These are phyloP conservation scores for Spondyliosoma cantharus DNA, from an alignment of 2,797 vertebrate genomes.

Conservation along the genomic window DNA sequence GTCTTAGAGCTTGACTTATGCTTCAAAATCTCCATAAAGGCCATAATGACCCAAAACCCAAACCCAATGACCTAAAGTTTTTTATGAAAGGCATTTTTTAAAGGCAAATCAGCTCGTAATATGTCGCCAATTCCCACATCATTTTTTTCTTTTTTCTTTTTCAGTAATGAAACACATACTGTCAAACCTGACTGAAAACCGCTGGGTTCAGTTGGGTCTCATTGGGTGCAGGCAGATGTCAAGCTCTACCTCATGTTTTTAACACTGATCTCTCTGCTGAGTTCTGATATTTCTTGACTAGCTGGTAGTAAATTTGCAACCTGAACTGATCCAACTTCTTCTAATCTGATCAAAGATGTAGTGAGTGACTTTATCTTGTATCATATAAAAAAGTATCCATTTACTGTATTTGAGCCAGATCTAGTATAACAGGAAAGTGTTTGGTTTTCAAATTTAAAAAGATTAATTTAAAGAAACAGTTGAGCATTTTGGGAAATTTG, in stretches of 20 bases:
- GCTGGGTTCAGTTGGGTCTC: slow-evolving; percentile 39
- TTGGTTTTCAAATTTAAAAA: not conserved
- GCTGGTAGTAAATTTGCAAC: slow-evolving; percentile 30
- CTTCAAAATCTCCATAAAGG: slow-evolving; percentile 50
- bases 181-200: slow-evolving; percentile 16
- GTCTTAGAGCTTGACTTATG: slow-evolving; percentile 73
- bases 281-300: slow-evolving; percentile 45
- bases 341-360: slow-evolving; percentile 14
- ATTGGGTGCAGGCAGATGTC: slow-evolving; percentile 71
- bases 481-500: not conserved
- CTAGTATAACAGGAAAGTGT: not conserved
- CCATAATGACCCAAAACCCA: slow-evolving; percentile 42
- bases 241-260: slow-evolving; percentile 63
- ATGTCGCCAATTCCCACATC: not conserved
- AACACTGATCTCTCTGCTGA: slow-evolving; percentile 27
- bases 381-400: not conserved
- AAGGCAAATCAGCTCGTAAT: not conserved
- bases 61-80: slow-evolving; percentile 12
- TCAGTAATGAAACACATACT: not conserved
- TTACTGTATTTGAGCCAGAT: not conserved
- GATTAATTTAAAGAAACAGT: not conserved
- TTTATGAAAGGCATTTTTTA: not conserved
- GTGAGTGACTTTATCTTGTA: slow-evolving; percentile 69
- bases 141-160: not conserved
- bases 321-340: slow-evolving; percentile 19